Conservation (phyloP, 2,797 vertebrate species). For the Limosa lapponica region DNA sequence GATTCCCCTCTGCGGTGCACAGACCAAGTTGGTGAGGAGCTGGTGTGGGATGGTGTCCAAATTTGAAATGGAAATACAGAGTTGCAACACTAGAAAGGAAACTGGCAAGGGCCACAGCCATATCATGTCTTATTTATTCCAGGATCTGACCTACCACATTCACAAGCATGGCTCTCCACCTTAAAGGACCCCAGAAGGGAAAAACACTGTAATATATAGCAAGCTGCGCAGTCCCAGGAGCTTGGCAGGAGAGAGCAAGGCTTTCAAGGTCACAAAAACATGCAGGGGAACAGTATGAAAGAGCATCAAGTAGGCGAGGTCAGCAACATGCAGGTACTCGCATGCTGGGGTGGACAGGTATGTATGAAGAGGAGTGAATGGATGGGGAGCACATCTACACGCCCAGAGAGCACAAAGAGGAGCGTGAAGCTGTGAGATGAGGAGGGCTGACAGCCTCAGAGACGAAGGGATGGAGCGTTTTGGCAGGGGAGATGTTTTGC, state of each 20-base stretch:
- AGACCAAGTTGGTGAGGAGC: not conserved
- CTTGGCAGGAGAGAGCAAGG: not conserved
- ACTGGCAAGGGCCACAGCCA: not conserved
- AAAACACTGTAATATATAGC: not conserved
- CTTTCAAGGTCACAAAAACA: not conserved
- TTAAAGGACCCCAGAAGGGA: not conserved
- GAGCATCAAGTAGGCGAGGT: not conserved
- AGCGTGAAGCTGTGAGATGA: not conserved
- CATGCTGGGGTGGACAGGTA: not conserved
- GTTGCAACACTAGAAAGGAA: constrained; percentile 40
- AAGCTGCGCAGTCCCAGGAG: not conserved
- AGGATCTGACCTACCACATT: not conserved
- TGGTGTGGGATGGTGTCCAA: not conserved
- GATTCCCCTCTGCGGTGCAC: fast-evolving
- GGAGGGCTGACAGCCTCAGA: not conserved
- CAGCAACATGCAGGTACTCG: not conserved
- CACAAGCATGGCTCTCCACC: fast-evolving
- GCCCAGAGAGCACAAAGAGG: not conserved
- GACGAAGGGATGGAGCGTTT: not conserved
- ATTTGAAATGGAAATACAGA: not conserved
- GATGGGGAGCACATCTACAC: not conserved
- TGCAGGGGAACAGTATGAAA: not conserved
- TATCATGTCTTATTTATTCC: not conserved
- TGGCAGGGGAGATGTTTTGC: not conserved
- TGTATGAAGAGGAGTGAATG: not conserved